Percentiles rank a stretch among this genome's conserved stretches.
phyloP scores from a whole-genome alignment of 2,113 vertebrate genomes.

The Tupaia chinensis region DNA sequence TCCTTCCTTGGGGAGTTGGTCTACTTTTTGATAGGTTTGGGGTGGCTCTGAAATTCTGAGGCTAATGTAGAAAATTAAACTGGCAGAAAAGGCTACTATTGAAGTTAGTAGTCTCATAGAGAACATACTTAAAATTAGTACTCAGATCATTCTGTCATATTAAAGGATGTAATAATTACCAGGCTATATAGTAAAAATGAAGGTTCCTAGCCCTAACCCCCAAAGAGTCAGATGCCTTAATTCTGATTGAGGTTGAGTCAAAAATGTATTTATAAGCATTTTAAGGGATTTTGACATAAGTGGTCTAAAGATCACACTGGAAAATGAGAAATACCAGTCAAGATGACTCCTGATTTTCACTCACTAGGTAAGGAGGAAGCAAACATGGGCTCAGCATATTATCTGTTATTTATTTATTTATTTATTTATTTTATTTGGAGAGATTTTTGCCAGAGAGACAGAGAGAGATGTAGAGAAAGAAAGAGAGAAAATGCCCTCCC shows the following conservation, averaged over 20 bases:
- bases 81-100: background rate
- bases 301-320: background rate
- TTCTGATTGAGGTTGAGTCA: background rate
- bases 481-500: too few relatives aligned
- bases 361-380: background rate
- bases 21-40: background rate
- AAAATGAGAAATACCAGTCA: fast-evolving
- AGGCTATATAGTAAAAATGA: background rate
- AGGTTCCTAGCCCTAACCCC: background rate
- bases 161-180: background rate
- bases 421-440: too few relatives aligned
- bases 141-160: background rate
- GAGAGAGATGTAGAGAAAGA: too few relatives aligned
- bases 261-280: background rate
- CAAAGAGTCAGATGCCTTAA: background rate
- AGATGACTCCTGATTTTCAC: background rate
- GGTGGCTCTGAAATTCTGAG: background rate
- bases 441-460: too few relatives aligned
- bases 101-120: background rate
- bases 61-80: background rate
- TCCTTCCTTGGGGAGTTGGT: background rate
- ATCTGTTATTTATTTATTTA: background rate
- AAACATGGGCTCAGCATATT: background rate
- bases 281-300: background rate
- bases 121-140: background rate